phyloP scores from a whole-genome alignment of 1,140 invertebrate species.

The Coptotermes formosanus region DNA sequence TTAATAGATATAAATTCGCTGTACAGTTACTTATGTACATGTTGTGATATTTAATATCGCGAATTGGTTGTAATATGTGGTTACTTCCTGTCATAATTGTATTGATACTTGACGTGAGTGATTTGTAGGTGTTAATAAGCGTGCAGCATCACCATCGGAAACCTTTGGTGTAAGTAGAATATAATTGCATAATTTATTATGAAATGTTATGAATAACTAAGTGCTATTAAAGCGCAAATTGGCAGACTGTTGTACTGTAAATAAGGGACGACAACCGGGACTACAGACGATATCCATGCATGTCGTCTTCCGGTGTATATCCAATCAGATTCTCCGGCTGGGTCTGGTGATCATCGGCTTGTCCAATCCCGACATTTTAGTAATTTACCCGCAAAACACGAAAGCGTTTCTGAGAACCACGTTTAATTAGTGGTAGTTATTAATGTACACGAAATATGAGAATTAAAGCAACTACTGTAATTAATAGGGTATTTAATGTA shows the following conservation, averaged over 20 bases:
- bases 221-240: not conserved
- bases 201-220: not conserved
- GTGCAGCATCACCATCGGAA: slow-evolving; percentile 1
- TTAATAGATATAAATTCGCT: not conserved
- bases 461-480: no score
- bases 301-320: not conserved
- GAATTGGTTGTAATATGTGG: not conserved
- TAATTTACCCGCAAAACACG: not conserved
- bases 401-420: not conserved
- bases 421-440: no score
- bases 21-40: not conserved
- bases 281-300: not conserved
- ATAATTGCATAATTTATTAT: not conserved
- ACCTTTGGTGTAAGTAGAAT: not conserved
- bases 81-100: not conserved
- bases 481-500: no score
- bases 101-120: not conserved
- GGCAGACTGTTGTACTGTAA: not conserved
- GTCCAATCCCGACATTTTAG: not conserved
- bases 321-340: not conserved
- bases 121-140: not conserved
- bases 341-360: not conserved
- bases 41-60: not conserved
- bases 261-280: not conserved
- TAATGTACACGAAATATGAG: no score